Evolutionary conservation across 1,140 invertebrate species (phyloP).

Genomic region (Drosophila rhopaloa): DNA sequence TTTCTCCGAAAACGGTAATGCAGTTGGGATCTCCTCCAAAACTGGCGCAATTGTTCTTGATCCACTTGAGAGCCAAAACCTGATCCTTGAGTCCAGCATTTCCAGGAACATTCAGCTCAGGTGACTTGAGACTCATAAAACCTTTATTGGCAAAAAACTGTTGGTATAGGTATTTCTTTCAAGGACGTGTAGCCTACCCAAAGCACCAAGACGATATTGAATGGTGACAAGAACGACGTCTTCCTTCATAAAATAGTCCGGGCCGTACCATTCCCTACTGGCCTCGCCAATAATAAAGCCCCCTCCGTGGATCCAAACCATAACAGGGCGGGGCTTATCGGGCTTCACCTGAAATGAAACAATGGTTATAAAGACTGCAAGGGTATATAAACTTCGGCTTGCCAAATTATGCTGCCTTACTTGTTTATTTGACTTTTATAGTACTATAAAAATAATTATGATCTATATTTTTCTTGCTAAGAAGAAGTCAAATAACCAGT

Average conservation of each 20-base stretch:
- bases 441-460: no score
- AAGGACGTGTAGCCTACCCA: conserved; percentile 67
- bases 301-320: conserved; percentile 88
- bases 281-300: conserved; percentile 86
- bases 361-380: no score
- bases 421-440: no score
- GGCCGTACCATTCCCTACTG: conserved; percentile 80
- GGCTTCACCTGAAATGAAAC: conserved; percentile 54
- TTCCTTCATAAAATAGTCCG: conserved; percentile 87
- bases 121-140: conserved; percentile 68
- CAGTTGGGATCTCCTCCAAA: conserved; percentile 86
- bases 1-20: conserved; percentile 85
- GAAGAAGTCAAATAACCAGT: no score
- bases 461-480: no score
- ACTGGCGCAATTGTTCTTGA: conserved; percentile 87
- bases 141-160: conserved; percentile 38
- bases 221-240: conserved; percentile 85
- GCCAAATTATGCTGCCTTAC: no score
- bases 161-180: neutral
- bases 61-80: conserved; percentile 88
- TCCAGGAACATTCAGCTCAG: conserved; percentile 85
- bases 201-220: conserved; percentile 85
- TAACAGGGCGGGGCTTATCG: conserved; percentile 69
- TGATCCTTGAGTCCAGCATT: conserved; percentile 89
- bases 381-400: no score